phyloP scores from a whole-genome alignment of 2,797 vertebrate genomes.

The Melanotaenia trifasciata region DNA sequence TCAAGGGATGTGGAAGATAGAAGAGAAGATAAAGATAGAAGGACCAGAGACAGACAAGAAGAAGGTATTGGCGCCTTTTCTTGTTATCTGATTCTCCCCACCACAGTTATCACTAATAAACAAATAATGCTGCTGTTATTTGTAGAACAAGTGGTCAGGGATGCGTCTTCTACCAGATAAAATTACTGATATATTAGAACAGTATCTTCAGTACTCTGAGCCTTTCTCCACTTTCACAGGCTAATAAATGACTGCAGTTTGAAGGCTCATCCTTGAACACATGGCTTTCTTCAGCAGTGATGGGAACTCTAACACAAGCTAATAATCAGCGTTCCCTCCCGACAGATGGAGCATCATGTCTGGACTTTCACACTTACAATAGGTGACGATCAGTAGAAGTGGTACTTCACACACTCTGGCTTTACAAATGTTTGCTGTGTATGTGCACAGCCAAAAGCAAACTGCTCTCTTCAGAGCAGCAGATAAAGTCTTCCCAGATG shows the following conservation, averaged over 20 bases:
- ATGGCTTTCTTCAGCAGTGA: constrained; percentile 23
- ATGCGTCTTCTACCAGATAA: constrained; percentile 26
- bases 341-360: constrained; percentile 68
- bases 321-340: constrained; percentile 48
- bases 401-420: constrained; percentile 52
- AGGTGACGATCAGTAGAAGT: constrained; percentile 56
- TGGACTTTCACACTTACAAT: constrained; percentile 68
- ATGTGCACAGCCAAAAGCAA: constrained; percentile 33
- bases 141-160: constrained; percentile 35
- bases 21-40: constrained; percentile 37
- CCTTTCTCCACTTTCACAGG: constrained; percentile 9
- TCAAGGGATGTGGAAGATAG: constrained; percentile 49
- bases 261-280: constrained; percentile 30
- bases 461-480: constrained; percentile 35
- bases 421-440: constrained; percentile 39
- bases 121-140: constrained; percentile 43
- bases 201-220: constrained; percentile 4
- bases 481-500: constrained; percentile 53
- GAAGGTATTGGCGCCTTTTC: constrained; percentile 33
- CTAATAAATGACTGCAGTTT: constrained; percentile 18
- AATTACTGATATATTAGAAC: constrained; percentile 33
- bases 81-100: constrained; percentile 63
- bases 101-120: constrained; percentile 42
- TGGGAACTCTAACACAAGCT: constrained; percentile 28
- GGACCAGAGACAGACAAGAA: constrained; percentile 39